These are phyloP conservation scores for Gasterosteus aculeatus DNA, from an alignment of 2,113 vertebrate species.

Conservation along the genomic window DNA sequence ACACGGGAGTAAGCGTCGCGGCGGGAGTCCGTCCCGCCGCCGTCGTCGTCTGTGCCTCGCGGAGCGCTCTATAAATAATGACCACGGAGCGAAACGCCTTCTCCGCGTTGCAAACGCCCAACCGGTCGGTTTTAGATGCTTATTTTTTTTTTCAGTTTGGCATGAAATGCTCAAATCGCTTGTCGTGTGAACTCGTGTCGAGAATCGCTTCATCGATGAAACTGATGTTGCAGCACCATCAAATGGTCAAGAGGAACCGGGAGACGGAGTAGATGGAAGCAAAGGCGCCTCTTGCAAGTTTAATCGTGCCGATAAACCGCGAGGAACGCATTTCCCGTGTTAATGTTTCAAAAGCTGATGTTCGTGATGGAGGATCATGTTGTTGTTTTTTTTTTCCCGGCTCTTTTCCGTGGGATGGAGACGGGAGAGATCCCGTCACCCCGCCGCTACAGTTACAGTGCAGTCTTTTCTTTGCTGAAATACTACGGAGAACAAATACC, in stretches of 20 bases:
- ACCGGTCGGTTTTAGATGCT: not conserved
- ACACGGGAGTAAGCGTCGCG: slow-evolving; percentile 57
- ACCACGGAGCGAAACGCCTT: slow-evolving; percentile 45
- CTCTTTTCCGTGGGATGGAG: not conserved
- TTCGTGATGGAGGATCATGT: not conserved
- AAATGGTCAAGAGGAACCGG: not conserved
- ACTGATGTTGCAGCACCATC: slow-evolving; percentile 15
- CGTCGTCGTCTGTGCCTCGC: slow-evolving; percentile 69
- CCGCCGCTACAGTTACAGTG: not conserved
- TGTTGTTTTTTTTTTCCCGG: not conserved
- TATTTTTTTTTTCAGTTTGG: slow-evolving; percentile 24
- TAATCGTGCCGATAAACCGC: not conserved
- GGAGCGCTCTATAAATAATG: slow-evolving; percentile 64
- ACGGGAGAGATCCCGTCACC: not conserved
- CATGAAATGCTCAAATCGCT: slow-evolving; percentile 31
- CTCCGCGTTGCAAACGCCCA: slow-evolving; percentile 24
- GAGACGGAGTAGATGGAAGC: not conserved
- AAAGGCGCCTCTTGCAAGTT: not conserved
- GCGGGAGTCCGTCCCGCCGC: slow-evolving; percentile 32
- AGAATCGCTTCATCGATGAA: not conserved
- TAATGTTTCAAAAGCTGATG: slow-evolving; percentile 11
- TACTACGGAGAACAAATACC: slow-evolving; percentile 18
- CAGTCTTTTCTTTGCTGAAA: slow-evolving; percentile 28
- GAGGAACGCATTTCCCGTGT: not conserved
- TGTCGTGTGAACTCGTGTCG: not conserved